These are phyloP conservation scores for Eretmocerus hayati DNA, from an alignment of 2,888 invertebrate species.

Conservation along the genomic window DNA sequence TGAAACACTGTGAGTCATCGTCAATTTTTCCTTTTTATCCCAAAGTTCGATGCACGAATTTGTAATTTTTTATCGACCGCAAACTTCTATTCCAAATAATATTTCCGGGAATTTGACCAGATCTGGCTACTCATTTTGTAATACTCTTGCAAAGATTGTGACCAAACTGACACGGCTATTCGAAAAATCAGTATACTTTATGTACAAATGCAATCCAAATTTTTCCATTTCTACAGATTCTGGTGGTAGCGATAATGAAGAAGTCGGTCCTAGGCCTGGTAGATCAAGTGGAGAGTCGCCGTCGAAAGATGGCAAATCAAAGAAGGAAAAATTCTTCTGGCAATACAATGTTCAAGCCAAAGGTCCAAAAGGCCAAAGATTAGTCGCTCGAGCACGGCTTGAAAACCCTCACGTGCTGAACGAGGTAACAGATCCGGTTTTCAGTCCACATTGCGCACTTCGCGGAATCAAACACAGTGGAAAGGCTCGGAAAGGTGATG, in stretches of 20 bases:
- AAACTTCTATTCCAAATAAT: too few species aligned
- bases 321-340: conserved; percentile 90
- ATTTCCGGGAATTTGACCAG: too few species aligned
- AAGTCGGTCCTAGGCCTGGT: conserved; percentile 39
- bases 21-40: too few species aligned
- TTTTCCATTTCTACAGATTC: conserved; percentile 53
- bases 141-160: too few species aligned
- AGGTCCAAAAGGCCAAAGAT: conserved; percentile 90
- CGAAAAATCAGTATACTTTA: too few species aligned
- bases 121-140: too few species aligned
- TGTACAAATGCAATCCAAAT: too few species aligned
- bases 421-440: conserved; percentile 91
- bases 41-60: too few species aligned
- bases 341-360: conserved; percentile 98
- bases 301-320: conserved; percentile 39
- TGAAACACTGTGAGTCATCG: too few species aligned
- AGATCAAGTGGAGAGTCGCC: conserved; percentile 40
- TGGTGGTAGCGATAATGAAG: conserved; percentile 57
- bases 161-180: too few species aligned
- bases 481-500: conserved; percentile 93
- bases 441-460: conserved; percentile 85
- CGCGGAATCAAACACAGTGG: conserved; percentile 87
- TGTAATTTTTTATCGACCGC: too few species aligned
- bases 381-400: conserved; percentile 75
- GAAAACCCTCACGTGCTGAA: conserved; percentile 89